Evolutionary conservation across 1,140 invertebrate genomes (phyloP).

Genomic region (Drosophila persimilis): DNA sequence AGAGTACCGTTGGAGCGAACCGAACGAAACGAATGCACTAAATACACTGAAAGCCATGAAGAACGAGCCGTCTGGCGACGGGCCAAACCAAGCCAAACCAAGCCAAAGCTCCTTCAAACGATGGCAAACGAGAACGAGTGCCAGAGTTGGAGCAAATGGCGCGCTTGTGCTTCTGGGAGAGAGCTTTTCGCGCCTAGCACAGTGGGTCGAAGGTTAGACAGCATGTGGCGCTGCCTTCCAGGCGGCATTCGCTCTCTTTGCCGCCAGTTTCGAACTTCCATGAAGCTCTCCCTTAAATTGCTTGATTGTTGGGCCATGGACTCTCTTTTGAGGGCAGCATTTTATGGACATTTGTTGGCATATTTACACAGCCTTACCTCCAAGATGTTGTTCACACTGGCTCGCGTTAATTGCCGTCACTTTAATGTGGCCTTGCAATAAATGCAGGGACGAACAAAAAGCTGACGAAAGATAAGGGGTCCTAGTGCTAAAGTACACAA

Average conservation of each 20-base stretch:
- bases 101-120: slow-evolving; percentile 51
- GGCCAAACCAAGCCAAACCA: slow-evolving; percentile 17
- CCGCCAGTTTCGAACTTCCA: slow-evolving; percentile 35
- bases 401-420: too few relatives aligned
- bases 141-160: not conserved
- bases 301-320: too few relatives aligned
- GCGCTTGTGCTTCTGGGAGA: slow-evolving; percentile 19
- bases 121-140: slow-evolving; percentile 6
- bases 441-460: too few relatives aligned
- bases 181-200: slow-evolving; percentile 55
- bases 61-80: slow-evolving; percentile 34
- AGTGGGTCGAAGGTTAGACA: slow-evolving; percentile 41
- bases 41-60: slow-evolving; percentile 71
- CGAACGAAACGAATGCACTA: slow-evolving; percentile 80
- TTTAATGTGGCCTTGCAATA: too few relatives aligned
- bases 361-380: slow-evolving; percentile 19
- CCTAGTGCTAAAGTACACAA: not conserved
- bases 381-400: not conserved
- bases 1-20: slow-evolving; percentile 61
- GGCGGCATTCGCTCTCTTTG: slow-evolving; percentile 7
- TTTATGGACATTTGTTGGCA: slow-evolving; percentile 45
- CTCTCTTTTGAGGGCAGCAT: slow-evolving; percentile 15
- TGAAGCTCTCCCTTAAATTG: slow-evolving; percentile 3
- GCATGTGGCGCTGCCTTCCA: slow-evolving; percentile 42
- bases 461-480: too few relatives aligned